phyloP scores from a whole-genome alignment of 2,888 invertebrate genomes.

The Hemaris fuciformis region DNA sequence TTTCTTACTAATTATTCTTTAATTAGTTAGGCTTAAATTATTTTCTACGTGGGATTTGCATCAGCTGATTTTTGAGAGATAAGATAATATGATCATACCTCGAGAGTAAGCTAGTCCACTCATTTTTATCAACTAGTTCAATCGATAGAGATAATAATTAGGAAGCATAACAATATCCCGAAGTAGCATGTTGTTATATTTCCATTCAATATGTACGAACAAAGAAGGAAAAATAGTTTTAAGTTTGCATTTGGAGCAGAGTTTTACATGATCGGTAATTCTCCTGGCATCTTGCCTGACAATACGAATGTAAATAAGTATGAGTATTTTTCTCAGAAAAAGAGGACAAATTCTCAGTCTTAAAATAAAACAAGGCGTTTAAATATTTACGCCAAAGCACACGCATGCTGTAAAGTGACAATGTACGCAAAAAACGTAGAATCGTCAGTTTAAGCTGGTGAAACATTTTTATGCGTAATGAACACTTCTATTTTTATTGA shows the following conservation, averaged over 20 bases:
- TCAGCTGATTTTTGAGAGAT: too few relatives aligned
- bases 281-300: constrained; percentile 22
- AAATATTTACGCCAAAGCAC: neutral
- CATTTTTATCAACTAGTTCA: too few relatives aligned
- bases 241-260: neutral
- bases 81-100: too few relatives aligned
- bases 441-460: neutral
- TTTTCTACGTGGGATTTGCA: too few relatives aligned
- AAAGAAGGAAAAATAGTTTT: neutral
- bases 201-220: neutral
- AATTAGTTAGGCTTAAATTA: too few relatives aligned
- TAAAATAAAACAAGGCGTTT: constrained; percentile 26
- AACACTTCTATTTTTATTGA: too few relatives aligned
- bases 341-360: constrained; percentile 27
- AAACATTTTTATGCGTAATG: too few relatives aligned
- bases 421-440: neutral
- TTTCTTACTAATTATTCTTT: too few relatives aligned
- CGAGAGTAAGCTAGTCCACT: too few relatives aligned
- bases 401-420: neutral
- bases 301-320: constrained; percentile 26
- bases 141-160: neutral
- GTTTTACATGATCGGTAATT: neutral
- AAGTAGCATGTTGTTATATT: neutral
- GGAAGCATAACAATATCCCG: neutral
- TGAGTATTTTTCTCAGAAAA: constrained; percentile 23